Evolutionary conservation across 2,888 invertebrate genomes (phyloP), one percentile per base, ranked within the genome.

Genomic region (Macrophya annulata): DNA sequence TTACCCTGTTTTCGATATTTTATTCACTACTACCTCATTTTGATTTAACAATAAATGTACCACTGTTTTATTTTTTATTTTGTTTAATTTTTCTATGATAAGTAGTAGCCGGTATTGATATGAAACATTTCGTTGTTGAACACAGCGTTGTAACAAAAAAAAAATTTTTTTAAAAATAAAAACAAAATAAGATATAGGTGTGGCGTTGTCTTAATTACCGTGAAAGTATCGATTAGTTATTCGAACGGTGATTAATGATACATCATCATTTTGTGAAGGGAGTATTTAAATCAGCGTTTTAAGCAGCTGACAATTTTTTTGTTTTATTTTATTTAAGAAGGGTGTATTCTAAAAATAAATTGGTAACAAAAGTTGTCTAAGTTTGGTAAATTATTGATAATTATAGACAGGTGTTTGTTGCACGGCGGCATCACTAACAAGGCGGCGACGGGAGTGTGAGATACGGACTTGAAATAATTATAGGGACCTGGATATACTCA

Each of bases 401-500:
- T 62, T 81, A 68, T 37, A 81, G 81, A 43, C 81, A 81, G 81
- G 81, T 81, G 81, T 43, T 81, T 62, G 40, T 43, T 43, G 62
- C 81, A 43, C 25, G 59, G 43, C 62, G 37, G 48, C 62, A 81
- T 59, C 43, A 62, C 43, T 81, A 91, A 91, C 91, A 90, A 91
- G 91, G 87, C 90, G 88, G 90, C 90, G 88, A 90, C 90, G 81
- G 81, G 59, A 81, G 62, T 90, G 88, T 89, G 90, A 91, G 91
- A 91, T 91, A 91, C 91, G 89, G 91, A 91, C 90, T 91, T 87
- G 90, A 91, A 88, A 90, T 91, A 91, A 91, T 91, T 91, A 91
- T 91, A 91, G 89, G 89, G 21, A 81, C 62, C 43, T 81, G 62
- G 40, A 81, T 62, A 81, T 62, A 40, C 79, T 62, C 40, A 21